Base-by-base conservation (phyloP, 1,140 invertebrate genomes). In the Diorhabda carinulata region DNA sequence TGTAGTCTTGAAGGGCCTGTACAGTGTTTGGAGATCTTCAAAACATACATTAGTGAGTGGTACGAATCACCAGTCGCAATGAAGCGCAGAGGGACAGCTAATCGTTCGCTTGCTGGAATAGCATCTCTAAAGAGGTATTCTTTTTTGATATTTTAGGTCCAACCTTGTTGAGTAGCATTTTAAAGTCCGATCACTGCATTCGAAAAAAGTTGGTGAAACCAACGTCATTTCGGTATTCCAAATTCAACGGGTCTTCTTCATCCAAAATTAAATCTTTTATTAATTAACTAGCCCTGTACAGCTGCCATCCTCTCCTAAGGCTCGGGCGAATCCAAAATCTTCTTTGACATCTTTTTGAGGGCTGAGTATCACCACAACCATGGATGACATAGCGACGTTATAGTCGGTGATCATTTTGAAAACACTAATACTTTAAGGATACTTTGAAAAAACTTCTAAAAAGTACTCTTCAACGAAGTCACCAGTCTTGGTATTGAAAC, bases 81-180 rank as follows among this genome's bases (percentile, higher is more conserved):
- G 68, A 73, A 77, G 41, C 77, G 47, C 47, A 77, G 62, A n/a
- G 77, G 78, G 43, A 78, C 64, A 64, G 75, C 76, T 43, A 78
- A 72, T 66, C 72, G 71, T 44, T 73, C 75, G 72, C 71, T 52
- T 10, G 69, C 60, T 64, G 74, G 58, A 57, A 79, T 77, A 57
- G 78, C 74, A 64, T 77, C 69, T 72, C 78, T 71, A 43, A 73
- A 9, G 59, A 56, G 56, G 78, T 79, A 67, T 78, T 65, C 61
- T 74, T 59, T 70, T 74, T 74, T 9, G 42, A 57, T 8, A 77
- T 78, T 70, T 66, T 68, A 42, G 71, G 71, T 61, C 62, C 64
- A 47, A 77, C 67, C 61, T 43, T 41, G 60, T 59, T 57, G 9
- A 77, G 64, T 58, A 78, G 64, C 57, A 59, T 43, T 70, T 77